These are phyloP conservation scores for Idaea aversata DNA, from an alignment of 2,888 invertebrate species.

Conservation along the genomic window DNA sequence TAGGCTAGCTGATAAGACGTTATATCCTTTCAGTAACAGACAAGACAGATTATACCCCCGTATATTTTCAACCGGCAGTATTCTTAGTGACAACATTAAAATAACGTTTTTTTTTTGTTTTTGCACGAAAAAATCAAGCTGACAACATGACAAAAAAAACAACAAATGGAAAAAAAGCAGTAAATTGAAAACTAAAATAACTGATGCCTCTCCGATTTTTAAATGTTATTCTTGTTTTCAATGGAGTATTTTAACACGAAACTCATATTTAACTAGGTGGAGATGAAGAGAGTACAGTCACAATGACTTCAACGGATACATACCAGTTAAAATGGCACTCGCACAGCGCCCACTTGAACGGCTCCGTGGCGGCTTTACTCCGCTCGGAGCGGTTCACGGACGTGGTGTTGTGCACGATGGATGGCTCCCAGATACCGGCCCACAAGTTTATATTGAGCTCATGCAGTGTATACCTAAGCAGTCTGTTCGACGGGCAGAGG, in stretches of 20 bases:
- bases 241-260: constrained; percentile 29
- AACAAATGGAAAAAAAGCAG: background rate
- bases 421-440: constrained; percentile 89
- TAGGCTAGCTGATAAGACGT: too few species aligned
- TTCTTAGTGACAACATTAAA: too few species aligned
- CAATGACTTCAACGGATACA: constrained; percentile 84
- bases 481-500: constrained; percentile 72
- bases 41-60: too few species aligned
- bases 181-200: background rate
- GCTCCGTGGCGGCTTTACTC: constrained; percentile 88
- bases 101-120: too few species aligned
- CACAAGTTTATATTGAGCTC: constrained; percentile 92
- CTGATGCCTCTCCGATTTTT: background rate
- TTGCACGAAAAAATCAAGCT: background rate
- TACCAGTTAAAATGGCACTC: constrained; percentile 95
- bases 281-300: constrained; percentile 30
- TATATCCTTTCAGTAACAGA: too few species aligned
- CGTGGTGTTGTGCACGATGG: constrained; percentile 88
- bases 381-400: constrained; percentile 91
- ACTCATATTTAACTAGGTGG: constrained; percentile 19
- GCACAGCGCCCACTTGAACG: constrained; percentile 89
- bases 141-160: background rate
- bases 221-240: constrained; percentile 8
- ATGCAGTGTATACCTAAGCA: constrained; percentile 82
- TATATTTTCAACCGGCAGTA: too few species aligned